These are phyloP conservation scores for Drosophila sp. DNA, from an alignment of 1,140 invertebrate genomes.

Conservation along the genomic window DNA sequence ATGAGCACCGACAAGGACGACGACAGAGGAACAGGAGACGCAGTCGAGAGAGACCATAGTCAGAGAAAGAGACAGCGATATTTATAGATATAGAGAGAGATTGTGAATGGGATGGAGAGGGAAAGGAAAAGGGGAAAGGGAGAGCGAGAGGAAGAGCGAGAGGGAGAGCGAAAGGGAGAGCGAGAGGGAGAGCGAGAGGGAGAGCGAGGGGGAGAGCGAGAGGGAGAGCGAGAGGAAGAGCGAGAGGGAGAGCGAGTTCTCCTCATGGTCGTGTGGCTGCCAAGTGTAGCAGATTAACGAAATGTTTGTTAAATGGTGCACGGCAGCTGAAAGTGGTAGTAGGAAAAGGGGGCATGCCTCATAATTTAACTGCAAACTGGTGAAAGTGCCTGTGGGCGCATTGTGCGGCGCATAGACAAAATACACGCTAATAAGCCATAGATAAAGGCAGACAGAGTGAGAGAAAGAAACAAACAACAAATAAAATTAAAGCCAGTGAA, in stretches of 20 bases:
- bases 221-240: not conserved
- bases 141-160: too few species aligned
- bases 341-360: slow-evolving; percentile 13
- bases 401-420: slow-evolving; percentile 54
- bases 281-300: slow-evolving; percentile 80
- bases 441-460: slow-evolving; percentile 17
- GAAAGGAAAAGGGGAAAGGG: too few species aligned
- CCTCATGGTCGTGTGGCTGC: slow-evolving; percentile 68
- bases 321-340: slow-evolving; percentile 26
- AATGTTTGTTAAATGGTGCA: slow-evolving; percentile 81
- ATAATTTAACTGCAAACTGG: slow-evolving; percentile 55
- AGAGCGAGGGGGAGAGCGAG: not conserved
- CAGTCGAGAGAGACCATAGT: slow-evolving; percentile 34
- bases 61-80: not conserved
- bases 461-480: not conserved
- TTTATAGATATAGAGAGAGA: not conserved
- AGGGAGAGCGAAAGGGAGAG: too few species aligned
- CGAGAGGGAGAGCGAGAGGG: too few species aligned
- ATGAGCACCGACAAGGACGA: slow-evolving; percentile 42
- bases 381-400: slow-evolving; percentile 41
- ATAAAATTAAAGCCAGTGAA: not conserved
- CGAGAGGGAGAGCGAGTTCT: not conserved
- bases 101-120: not conserved
- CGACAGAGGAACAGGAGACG: slow-evolving; percentile 2
- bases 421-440: slow-evolving; percentile 66